These are phyloP conservation scores for Argyresthia albistria DNA, from an alignment of 2,888 invertebrate genomes.

Conservation along the genomic window DNA sequence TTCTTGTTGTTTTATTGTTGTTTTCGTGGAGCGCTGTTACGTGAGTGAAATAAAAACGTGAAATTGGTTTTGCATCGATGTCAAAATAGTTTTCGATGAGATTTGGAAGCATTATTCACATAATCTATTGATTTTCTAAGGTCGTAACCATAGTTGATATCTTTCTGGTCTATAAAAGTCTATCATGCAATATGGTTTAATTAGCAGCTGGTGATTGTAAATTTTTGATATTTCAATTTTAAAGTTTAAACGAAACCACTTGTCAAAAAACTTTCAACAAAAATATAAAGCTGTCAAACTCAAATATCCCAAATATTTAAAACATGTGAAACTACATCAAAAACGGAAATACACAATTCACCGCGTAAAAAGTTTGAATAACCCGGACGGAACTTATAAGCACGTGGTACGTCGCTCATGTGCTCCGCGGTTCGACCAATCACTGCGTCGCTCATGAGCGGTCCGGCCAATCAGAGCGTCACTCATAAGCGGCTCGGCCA, in stretches of 20 bases:
- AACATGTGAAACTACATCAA: neutral
- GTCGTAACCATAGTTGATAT: too few species aligned
- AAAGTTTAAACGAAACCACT: too few species aligned
- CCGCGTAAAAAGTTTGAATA: constrained; percentile 45
- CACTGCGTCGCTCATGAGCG: constrained; percentile 57
- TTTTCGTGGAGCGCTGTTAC: constrained; percentile 24
- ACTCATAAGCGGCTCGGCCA: constrained; percentile 58
- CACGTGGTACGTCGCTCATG: constrained; percentile 66
- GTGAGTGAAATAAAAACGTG: neutral
- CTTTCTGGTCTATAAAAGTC: too few species aligned
- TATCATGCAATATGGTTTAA: too few species aligned
- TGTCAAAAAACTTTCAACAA: too few species aligned
- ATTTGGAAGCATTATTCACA: neutral
- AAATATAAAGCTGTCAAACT: too few species aligned
- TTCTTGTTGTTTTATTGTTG: constrained; percentile 31
- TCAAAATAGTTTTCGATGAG: too few species aligned
- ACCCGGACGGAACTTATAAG: constrained; percentile 57
- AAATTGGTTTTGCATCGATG: too few species aligned
- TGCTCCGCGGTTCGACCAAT: constrained; percentile 52
- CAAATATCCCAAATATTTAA: too few species aligned
- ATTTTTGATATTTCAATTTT: too few species aligned
- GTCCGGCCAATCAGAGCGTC: constrained; percentile 51
- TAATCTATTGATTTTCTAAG: neutral
- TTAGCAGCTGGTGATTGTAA: too few species aligned
- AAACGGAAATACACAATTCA: neutral